These are phyloP conservation scores for Gari tellinella DNA, from an alignment of 2,888 invertebrate genomes.

Conservation along the genomic window DNA sequence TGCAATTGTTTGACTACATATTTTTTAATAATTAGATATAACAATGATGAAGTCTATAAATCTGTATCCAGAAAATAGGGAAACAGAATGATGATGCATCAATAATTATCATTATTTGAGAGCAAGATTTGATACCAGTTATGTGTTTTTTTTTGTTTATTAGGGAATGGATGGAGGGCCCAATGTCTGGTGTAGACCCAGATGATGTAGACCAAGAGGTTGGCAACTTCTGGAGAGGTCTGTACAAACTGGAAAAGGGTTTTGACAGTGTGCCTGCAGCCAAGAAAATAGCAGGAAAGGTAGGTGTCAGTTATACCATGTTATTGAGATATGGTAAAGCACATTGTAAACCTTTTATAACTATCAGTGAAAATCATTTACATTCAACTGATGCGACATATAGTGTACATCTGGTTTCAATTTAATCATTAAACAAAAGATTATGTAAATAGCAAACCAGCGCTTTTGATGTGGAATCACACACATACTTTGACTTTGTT, in stretches of 20 bases:
- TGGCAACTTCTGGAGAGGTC: conserved; percentile 89
- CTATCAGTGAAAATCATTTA: too few relatives aligned
- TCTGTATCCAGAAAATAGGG: too few relatives aligned
- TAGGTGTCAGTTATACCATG: conserved; percentile 82
- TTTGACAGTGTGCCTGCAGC: conserved; percentile 92
- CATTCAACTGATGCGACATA: background rate
- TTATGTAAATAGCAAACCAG: background rate
- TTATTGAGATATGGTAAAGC: too few relatives aligned
- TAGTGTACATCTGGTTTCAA: too few relatives aligned
- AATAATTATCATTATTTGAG: too few relatives aligned
- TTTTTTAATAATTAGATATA: too few relatives aligned
- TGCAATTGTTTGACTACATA: too few relatives aligned
- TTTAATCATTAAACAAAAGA: background rate
- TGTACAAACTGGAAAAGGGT: conserved; percentile 94
- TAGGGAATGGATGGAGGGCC: conserved; percentile 91
- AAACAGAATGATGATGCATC: too few relatives aligned
- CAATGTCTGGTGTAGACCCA: conserved; percentile 94
- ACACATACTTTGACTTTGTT: background rate
- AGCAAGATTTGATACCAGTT: too few relatives aligned
- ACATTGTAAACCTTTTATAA: background rate
- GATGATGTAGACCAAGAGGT: conserved; percentile 94
- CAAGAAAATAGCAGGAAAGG: conserved; percentile 89
- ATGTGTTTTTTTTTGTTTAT: background rate
- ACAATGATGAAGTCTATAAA: too few relatives aligned
- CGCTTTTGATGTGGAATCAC: background rate